These are phyloP conservation scores for Aulostomus chinensis DNA, from an alignment of 2,797 vertebrate species.

Conservation along the genomic window DNA sequence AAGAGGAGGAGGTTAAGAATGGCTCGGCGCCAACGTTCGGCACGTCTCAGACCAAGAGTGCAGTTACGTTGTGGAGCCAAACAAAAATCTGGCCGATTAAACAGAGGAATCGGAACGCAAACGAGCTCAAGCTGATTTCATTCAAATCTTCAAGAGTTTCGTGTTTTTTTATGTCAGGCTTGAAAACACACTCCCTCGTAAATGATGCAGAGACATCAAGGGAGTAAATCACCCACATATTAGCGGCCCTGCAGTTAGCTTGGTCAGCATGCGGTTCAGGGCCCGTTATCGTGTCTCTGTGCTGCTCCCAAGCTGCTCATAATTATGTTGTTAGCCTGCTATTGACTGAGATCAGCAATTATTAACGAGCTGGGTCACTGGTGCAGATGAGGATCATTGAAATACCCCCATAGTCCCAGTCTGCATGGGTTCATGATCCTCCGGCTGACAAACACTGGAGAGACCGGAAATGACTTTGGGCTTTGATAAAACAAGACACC, in stretches of 20 bases:
- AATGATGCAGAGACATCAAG: slow-evolving; percentile 8
- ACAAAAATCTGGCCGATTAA: background rate
- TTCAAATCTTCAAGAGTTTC: no score
- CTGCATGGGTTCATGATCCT: slow-evolving; percentile 3
- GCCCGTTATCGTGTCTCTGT: slow-evolving; percentile 21
- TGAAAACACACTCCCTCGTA: slow-evolving; percentile 12
- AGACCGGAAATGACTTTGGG: slow-evolving; percentile 21
- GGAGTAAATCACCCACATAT: slow-evolving; percentile 30
- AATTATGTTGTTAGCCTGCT: slow-evolving; percentile 55
- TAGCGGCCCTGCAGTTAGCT: slow-evolving; percentile 11
- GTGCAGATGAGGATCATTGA: slow-evolving; percentile 20
- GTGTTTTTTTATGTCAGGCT: background rate
- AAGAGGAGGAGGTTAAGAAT: slow-evolving; percentile 59
- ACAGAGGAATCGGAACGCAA: no score
- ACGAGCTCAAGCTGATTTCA: no score
- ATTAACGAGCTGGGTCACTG: slow-evolving; percentile 24
- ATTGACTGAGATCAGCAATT: slow-evolving; percentile 31
- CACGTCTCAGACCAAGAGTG: slow-evolving; percentile 13
- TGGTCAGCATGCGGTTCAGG: background rate
- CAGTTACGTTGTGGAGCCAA: background rate
- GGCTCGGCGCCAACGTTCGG: slow-evolving; percentile 34
- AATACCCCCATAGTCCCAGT: slow-evolving; percentile 11
- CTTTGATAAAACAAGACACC: slow-evolving; percentile 15
- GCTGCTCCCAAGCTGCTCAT: slow-evolving; percentile 33
- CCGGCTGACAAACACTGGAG: background rate